Evolutionary conservation across 1,140 invertebrate genomes (phyloP), one percentile per base, ranked within the genome.

Genomic region (Cyclargus thomasi): DNA sequence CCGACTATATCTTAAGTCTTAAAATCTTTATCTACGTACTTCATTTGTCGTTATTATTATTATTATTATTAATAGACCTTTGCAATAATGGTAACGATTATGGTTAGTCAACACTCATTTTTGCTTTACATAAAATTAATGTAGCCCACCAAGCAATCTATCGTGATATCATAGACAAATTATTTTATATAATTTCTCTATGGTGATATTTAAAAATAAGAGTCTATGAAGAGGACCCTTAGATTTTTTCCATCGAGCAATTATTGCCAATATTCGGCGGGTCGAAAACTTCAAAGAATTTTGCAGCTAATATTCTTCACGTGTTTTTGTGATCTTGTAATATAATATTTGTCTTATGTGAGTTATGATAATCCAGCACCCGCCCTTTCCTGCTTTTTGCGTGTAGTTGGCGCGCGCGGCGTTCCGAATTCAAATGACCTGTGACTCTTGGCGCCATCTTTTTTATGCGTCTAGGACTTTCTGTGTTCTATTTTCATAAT

Each of bases 391-490:
- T 59, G 18, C 5, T 18, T 21, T 20, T 18, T 47, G 53, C 69
- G 68, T 70, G 70, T 76, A 71, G 70, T 71, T 67, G 47, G 55
- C 47, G 36, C 39, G 22, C 57, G 65, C 65, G 79, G 76, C 79
- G 81, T 73, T 73, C 47, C 70, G 62, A 63, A 22, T 53, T 71
- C 74, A 68, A 84, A 67, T 80, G 84, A 86, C 82, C 84, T 78
- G 76, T 83, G 80, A 85, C 81, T 74, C 72, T 72, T 82, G 84
- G 82, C 82, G 82, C 84, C 82, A 77, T 47, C 75, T 85, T 86
- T 86, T 86, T 78, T 47, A 14, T 16, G 2, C 39, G 39, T 47
- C 39, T 47, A 47, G 39, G 1, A 47, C 39, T 47, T 8, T 47
- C 29, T 29, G 29, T 5, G 29, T 29, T 47, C 11, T 8, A 11